Conservation (phyloP, 2,113 vertebrate species). For the Globicephala melas region DNA sequence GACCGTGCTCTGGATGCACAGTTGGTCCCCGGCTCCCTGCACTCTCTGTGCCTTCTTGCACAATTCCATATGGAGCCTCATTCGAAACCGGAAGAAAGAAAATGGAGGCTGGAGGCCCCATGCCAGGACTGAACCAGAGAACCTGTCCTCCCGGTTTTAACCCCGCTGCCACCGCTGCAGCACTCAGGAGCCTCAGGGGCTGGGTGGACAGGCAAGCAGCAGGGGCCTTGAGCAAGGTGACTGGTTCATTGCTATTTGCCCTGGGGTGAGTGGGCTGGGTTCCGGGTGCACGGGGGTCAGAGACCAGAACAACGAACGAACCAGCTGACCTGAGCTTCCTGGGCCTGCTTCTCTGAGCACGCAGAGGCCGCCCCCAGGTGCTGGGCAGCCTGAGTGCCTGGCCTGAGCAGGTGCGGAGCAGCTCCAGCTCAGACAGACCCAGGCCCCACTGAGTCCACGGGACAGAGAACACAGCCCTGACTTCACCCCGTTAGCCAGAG, state of each 20-base stretch:
- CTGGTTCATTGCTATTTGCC: slow-evolving; percentile 30
- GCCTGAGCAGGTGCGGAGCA: too few relatives aligned
- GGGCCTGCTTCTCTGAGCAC: background rate
- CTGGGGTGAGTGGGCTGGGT: background rate
- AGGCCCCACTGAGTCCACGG: too few relatives aligned
- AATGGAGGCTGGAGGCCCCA: slow-evolving; percentile 47
- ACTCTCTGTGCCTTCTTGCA: background rate
- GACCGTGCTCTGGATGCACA: background rate
- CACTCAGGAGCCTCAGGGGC: background rate
- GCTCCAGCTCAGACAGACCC: too few relatives aligned
- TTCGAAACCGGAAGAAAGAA: slow-evolving; percentile 35
- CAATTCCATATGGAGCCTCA: background rate
- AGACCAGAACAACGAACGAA: background rate
- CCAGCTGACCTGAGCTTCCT: background rate
- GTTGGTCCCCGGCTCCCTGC: background rate
- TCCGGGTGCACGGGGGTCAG: background rate
- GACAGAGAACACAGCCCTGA: background rate
- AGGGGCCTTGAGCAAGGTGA: slow-evolving; percentile 26
- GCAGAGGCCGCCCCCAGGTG: background rate
- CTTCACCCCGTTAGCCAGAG: background rate
- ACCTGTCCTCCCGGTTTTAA: slow-evolving; percentile 67
- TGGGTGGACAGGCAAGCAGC: background rate
- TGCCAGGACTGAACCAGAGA: slow-evolving; percentile 35
- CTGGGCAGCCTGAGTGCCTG: background rate
- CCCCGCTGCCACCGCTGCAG: background rate